Evolutionary conservation across 2,888 invertebrate genomes (phyloP).

Genomic region (Spisula subtruncata): DNA sequence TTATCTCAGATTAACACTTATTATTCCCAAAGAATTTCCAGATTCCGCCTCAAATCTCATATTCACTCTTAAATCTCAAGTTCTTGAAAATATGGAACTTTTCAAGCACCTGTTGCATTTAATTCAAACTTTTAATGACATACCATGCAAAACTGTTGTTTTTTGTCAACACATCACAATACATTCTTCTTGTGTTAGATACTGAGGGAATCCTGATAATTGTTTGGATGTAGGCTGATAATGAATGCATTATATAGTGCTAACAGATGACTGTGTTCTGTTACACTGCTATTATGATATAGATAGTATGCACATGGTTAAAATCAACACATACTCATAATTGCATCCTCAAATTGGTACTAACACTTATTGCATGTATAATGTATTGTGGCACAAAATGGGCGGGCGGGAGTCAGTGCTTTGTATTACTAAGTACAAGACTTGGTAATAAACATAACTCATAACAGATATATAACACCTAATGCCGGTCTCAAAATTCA

Average conservation of each 20-base stretch:
- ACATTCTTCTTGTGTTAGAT: not conserved
- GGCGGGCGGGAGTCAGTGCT: too few species aligned
- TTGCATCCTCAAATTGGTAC: not conserved
- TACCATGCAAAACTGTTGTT: not conserved
- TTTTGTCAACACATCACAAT: not conserved
- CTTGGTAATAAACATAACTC: too few species aligned
- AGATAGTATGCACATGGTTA: not conserved
- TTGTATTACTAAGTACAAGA: too few species aligned
- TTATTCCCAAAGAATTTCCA: too few species aligned
- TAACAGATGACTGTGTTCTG: not conserved
- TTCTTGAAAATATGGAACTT: not conserved
- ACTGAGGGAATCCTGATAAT: not conserved
- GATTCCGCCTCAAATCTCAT: too few species aligned
- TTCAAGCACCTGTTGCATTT: not conserved
- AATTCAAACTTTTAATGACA: not conserved
- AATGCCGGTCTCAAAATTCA: not conserved
- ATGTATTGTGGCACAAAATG: constrained; percentile 7
- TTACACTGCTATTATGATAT: not conserved
- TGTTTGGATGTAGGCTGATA: not conserved
- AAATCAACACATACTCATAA: constrained; percentile 21
- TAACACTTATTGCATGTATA: constrained; percentile 11
- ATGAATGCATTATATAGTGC: not conserved
- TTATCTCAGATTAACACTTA: too few species aligned
- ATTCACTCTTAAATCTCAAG: too few species aligned
- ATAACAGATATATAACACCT: too few species aligned